phyloP scores from a whole-genome alignment of 37 sponge, comb jelly and placozoan species.

The Oscarella lobularis region DNA sequence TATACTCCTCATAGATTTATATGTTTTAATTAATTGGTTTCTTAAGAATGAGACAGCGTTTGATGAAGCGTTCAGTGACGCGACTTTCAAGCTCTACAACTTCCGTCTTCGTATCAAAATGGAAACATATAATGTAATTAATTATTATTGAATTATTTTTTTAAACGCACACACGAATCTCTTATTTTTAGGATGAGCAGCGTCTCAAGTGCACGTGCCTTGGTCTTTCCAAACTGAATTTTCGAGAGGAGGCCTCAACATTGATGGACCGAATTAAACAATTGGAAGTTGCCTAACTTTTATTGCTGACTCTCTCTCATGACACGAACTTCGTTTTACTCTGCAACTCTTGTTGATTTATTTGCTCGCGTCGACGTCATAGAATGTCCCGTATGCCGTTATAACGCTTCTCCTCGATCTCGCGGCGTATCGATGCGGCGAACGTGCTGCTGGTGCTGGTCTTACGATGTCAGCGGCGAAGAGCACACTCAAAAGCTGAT shows the following conservation, averaged over 20 bases:
- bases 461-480: neutral
- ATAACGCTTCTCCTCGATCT: no score
- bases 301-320: no score
- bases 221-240: constrained; percentile 26
- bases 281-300: no score
- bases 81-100: constrained; percentile 46
- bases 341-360: no score
- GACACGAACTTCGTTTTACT: no score
- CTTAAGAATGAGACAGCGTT: constrained; percentile 29
- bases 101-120: constrained; percentile 67
- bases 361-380: no score
- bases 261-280: constrained; percentile 45
- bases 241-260: constrained; percentile 36
- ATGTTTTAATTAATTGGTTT: neutral
- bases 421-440: neutral
- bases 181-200: constrained; percentile 62
- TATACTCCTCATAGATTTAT: no score
- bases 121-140: constrained; percentile 74
- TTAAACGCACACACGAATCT: neutral
- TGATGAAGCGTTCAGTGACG: constrained; percentile 47
- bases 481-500: neutral
- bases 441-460: neutral
- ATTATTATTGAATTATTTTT: neutral
- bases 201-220: constrained; percentile 48
- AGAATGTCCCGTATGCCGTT: no score